Conservation (phyloP, 2,888 invertebrate species). For the Operophtera brumata region DNA sequence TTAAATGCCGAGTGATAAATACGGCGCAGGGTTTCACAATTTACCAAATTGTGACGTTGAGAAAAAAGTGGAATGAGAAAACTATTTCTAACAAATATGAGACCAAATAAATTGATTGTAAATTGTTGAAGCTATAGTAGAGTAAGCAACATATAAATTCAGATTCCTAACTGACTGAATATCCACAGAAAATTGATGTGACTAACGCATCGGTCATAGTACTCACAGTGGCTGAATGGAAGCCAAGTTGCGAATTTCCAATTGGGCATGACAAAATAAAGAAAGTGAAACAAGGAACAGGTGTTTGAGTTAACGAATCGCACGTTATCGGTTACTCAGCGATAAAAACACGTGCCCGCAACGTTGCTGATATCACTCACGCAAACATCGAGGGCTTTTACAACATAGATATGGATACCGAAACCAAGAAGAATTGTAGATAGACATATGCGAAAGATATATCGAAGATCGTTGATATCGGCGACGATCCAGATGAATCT, state of each 20-base stretch:
- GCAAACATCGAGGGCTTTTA: conserved; percentile 50
- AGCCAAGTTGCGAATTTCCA: conserved; percentile 34
- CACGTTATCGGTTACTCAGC: conserved; percentile 51
- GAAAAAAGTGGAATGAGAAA: not conserved
- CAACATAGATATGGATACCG: conserved; percentile 42
- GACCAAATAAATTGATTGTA: not conserved
- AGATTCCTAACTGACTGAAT: conserved; percentile 7
- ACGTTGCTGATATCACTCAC: conserved; percentile 49
- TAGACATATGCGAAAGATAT: conserved; percentile 1
- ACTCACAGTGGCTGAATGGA: conserved; percentile 35
- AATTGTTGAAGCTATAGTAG: conserved; percentile 9
- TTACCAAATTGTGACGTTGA: not conserved
- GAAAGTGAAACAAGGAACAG: conserved; percentile 43
- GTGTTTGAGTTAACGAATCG: conserved; percentile 38
- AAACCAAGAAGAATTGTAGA: conserved; percentile 11
- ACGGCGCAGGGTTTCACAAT: conserved; percentile 1
- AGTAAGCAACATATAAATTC: conserved; percentile 1
- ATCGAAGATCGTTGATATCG: conserved; percentile 5
- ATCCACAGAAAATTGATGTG: conserved; percentile 16
- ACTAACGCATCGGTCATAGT: conserved; percentile 33
- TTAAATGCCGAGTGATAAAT: conserved; percentile 8
- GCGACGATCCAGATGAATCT: not conserved
- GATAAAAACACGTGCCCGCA: conserved; percentile 52
- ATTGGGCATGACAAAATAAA: conserved; percentile 35
- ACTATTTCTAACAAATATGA: not conserved